Conservation (phyloP, 2,888 invertebrate genomes). For the Halictus ligatus region DNA sequence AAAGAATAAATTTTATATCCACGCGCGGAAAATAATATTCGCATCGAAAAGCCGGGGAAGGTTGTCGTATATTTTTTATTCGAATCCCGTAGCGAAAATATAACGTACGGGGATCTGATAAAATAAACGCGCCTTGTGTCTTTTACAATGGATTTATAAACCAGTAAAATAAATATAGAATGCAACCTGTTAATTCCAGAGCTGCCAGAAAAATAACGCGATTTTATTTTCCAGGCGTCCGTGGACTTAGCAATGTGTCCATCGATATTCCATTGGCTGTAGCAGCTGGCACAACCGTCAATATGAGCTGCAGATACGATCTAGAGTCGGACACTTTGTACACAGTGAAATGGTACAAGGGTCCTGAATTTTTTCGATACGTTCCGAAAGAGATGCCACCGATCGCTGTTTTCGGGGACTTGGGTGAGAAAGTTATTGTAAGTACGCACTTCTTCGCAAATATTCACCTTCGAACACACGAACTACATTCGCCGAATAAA, state of each 20-base stretch:
- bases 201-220: constrained; percentile 2
- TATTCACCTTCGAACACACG: background rate
- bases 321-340: constrained; percentile 90
- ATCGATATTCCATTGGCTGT: constrained; percentile 90
- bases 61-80: background rate
- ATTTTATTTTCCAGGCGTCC: constrained; percentile 74
- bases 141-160: background rate
- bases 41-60: background rate
- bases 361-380: constrained; percentile 91
- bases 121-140: background rate
- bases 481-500: background rate
- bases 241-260: constrained; percentile 88
- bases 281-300: constrained; percentile 90
- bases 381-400: constrained; percentile 92
- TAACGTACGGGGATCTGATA: background rate
- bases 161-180: constrained; percentile 1
- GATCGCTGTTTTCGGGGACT: constrained; percentile 89
- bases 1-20: background rate
- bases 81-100: background rate
- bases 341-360: constrained; percentile 93
- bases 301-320: constrained; percentile 91
- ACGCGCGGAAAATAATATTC: background rate
- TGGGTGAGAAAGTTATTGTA: constrained; percentile 90
- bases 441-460: constrained; percentile 83
- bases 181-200: constrained; percentile 4